Conservation (phyloP, 2,113 vertebrate species). For the Indicator maculatus region DNA sequence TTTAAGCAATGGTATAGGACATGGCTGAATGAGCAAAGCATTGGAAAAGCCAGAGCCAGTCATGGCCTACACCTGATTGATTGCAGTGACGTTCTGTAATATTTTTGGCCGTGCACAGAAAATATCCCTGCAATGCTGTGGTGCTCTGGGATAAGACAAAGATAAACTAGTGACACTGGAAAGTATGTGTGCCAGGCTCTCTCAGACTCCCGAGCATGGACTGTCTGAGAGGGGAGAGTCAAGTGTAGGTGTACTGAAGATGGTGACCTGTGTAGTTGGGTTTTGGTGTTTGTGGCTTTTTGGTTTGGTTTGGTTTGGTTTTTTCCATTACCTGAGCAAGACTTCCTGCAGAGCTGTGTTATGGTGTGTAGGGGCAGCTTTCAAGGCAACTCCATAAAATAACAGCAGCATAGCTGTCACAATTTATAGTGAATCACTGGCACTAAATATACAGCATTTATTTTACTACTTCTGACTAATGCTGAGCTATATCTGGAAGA, state of each 20-base stretch:
- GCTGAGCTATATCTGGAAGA: neutral
- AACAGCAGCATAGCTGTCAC: neutral
- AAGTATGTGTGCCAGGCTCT: neutral
- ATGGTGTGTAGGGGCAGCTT: neutral
- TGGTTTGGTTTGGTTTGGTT: no score
- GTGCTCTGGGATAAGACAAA: neutral
- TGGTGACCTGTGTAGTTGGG: neutral
- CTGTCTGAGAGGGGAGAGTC: neutral
- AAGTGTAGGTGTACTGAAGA: neutral
- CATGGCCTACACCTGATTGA: neutral
- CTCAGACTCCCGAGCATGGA: neutral
- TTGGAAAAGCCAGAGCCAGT: neutral
- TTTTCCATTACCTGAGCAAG: neutral
- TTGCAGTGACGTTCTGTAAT: neutral
- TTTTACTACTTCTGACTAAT: neutral
- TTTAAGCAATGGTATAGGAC: neutral
- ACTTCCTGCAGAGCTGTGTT: neutral
- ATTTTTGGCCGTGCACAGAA: neutral
- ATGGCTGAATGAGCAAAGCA: neutral
- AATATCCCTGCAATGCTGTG: neutral
- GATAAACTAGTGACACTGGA: neutral
- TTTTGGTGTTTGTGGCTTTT: neutral
- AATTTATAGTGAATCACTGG: neutral
- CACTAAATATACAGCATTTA: neutral
- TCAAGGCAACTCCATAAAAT: neutral